Base-by-base conservation (phyloP, 2,888 invertebrate genomes). In the Galeruca laticollis region DNA sequence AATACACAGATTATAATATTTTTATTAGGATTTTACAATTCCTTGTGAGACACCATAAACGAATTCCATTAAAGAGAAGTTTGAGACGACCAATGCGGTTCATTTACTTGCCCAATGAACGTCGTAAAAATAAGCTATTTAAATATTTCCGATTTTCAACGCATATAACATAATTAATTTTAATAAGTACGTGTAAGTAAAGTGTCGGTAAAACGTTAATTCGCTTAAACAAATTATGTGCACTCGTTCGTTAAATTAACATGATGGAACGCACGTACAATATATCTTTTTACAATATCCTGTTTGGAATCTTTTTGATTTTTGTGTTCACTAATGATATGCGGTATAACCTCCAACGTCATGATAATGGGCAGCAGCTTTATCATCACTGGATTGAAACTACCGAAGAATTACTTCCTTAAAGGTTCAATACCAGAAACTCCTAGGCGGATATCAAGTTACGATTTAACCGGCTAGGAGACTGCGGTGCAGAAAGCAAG, bases 1-100 rank as follows among this genome's bases (percentile, higher is more conserved):
- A 69, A 65, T 60, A 60, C 60, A 54, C 64, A 37, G 47, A 33
- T 47, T 43, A 35, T 43, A 35, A 65, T n/a, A 43, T 43, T 43
- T 43, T 43, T 15, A 43, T 43, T 43, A 6, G 5, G 13, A 43
- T 2, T n/a, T 43, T 43, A 43, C 43, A 43, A 43, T 43, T n/a
- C 43, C 43, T n/a, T 43, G 15, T 43, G 5, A n/a, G 43, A 15
- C 43, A 15, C n/a, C 43, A n/a, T 43, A n/a, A 43, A 43, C 13
- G 43, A 43, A 43, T 43, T 43, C 43, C 43, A 43, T 43, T 43
- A 43, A 43, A 43, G 43, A 43, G 1, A 15, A n/a, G 43, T 43
- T 43, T 43, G 13, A 13, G n/a, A n/a, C 43, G n/a, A 43, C 43
- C 43, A 43, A 43, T 43, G 13, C n/a, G 43, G 43, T 43, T 43